phyloP scores from a whole-genome alignment of 2,888 invertebrate species.

The Caenorhabditis sp. region DNA sequence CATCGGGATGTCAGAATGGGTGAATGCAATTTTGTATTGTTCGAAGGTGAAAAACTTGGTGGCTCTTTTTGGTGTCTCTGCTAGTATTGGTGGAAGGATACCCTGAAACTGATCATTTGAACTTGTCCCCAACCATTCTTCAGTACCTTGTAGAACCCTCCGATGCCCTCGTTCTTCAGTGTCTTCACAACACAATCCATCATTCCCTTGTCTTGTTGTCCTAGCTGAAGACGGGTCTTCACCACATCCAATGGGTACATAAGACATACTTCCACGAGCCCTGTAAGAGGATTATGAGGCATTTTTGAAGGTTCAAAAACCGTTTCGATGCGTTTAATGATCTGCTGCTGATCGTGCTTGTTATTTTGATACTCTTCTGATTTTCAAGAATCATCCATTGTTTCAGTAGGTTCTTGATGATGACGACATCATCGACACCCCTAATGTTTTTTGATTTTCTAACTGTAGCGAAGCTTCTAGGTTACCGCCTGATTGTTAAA shows the following conservation, averaged over 20 bases:
- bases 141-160: constrained; percentile 76
- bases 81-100: constrained; percentile 93
- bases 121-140: not conserved
- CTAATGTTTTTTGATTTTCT: constrained; percentile 16
- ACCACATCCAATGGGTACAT: constrained; percentile 97
- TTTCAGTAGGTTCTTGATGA: not conserved
- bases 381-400: constrained; percentile 21
- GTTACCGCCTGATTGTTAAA: constrained; percentile 11
- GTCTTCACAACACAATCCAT: constrained; percentile 93
- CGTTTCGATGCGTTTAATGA: too few relatives aligned
- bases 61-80: constrained; percentile 95
- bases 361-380: not conserved
- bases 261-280: constrained; percentile 93
- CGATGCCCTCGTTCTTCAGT: constrained; percentile 90
- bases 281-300: constrained; percentile 83
- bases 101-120: constrained; percentile 87
- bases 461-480: constrained; percentile 1
- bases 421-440: not conserved
- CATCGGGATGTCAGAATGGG: constrained; percentile 85
- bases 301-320: constrained; percentile 5
- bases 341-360: too few relatives aligned
- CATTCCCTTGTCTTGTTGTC: constrained; percentile 87
- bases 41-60: constrained; percentile 96
- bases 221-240: constrained; percentile 92
- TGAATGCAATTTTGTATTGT: constrained; percentile 92